Conservation (phyloP, 2,113 vertebrate species). For the Seriola quinqueradiata region DNA sequence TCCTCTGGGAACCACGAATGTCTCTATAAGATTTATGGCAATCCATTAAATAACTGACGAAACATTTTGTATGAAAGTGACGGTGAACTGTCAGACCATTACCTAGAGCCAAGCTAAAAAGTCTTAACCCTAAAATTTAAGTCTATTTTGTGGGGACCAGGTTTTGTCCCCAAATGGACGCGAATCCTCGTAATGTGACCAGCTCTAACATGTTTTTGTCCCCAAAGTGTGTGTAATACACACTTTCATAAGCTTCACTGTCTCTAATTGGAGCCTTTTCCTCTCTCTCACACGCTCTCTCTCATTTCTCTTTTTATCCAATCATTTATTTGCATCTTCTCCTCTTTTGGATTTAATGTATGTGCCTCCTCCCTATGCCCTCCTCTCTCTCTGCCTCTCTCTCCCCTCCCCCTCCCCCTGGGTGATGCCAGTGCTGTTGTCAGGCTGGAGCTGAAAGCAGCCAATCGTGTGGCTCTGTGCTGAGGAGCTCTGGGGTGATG, state of each 20-base stretch:
- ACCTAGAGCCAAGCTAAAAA: neutral
- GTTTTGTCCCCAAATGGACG: neutral
- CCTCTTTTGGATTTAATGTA: slow-evolving; percentile 71
- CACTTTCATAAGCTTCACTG: slow-evolving; percentile 14
- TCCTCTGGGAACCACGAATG: neutral
- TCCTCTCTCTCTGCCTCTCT: slow-evolving; percentile 43
- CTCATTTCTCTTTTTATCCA: slow-evolving; percentile 38
- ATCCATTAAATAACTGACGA: neutral
- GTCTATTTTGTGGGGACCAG: neutral
- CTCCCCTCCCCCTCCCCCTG: slow-evolving; percentile 72
- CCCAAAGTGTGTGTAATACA: neutral
- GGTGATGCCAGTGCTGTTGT: slow-evolving; percentile 83
- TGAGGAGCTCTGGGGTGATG: slow-evolving; percentile 82
- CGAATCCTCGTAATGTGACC: neutral
- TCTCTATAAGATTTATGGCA: neutral
- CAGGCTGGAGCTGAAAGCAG: slow-evolving; percentile 78
- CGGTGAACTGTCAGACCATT: too few species aligned
- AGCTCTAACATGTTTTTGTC: neutral
- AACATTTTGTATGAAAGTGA: neutral
- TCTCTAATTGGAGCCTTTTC: slow-evolving; percentile 43
- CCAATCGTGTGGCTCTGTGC: slow-evolving; percentile 79
- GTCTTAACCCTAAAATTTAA: neutral
- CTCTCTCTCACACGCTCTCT: slow-evolving; percentile 11
- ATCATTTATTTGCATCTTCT: slow-evolving; percentile 57
- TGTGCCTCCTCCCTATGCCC: slow-evolving; percentile 69